phyloP scores from a whole-genome alignment of 2,113 vertebrate genomes.

The Eulemur macaco region DNA sequence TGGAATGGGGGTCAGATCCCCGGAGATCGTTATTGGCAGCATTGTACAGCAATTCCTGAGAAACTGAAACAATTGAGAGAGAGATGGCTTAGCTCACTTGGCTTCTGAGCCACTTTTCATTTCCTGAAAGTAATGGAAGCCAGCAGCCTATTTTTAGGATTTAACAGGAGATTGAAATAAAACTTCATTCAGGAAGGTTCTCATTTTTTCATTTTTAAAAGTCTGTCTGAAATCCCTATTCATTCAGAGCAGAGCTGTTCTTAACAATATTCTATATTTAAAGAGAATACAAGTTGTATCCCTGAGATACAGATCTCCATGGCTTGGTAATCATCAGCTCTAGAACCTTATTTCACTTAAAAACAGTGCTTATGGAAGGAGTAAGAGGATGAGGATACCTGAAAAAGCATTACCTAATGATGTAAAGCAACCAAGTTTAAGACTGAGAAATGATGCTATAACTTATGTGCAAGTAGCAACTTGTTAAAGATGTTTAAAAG shows the following conservation, averaged over 20 bases:
- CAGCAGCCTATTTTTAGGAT: conserved; percentile 55
- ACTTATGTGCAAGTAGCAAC: neutral
- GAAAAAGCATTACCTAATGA: conserved; percentile 31
- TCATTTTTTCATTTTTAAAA: conserved; percentile 59
- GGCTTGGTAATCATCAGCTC: neutral
- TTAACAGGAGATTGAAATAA: conserved; percentile 50
- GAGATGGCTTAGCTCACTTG: conserved; percentile 76
- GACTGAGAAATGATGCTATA: conserved; percentile 25
- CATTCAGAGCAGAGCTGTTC: conserved; percentile 12
- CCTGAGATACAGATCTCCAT: conserved; percentile 45
- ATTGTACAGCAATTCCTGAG: conserved; percentile 74
- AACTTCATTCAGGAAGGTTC: conserved; percentile 38
- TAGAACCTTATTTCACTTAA: conserved; percentile 12
- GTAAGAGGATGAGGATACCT: conserved; percentile 35
- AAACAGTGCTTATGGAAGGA: neutral
- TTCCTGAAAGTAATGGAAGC: conserved; percentile 76
- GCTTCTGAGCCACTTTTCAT: conserved; percentile 74
- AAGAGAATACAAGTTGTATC: conserved; percentile 45
- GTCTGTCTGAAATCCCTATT: conserved; percentile 39
- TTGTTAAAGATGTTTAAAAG: neutral
- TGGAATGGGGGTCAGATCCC: conserved; percentile 77
- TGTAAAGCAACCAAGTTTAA: conserved; percentile 42
- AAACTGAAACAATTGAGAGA: conserved; percentile 79
- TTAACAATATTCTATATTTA: conserved; percentile 49
- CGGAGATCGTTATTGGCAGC: conserved; percentile 74